Conservation (phyloP, 2,888 invertebrate species). For the Pollenia griseotomentosa region DNA sequence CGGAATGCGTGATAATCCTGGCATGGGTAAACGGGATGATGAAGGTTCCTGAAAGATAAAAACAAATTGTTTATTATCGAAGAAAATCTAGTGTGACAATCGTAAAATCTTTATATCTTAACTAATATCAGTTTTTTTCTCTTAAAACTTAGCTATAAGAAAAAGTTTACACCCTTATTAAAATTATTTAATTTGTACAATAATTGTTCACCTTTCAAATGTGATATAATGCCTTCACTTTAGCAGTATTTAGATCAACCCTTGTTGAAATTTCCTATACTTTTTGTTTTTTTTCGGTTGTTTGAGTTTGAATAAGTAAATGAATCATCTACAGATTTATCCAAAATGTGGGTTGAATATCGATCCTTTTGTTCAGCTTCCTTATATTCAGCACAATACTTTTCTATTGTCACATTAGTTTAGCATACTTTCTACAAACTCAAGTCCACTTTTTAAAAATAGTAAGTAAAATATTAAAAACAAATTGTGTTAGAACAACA, state of each 20-base stretch:
- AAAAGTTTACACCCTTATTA: too few relatives aligned
- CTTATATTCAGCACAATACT: slow-evolving; percentile 20
- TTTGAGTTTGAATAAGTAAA: background rate
- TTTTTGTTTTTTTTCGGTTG: slow-evolving; percentile 10
- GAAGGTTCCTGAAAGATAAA: slow-evolving; percentile 79
- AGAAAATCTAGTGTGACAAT: too few relatives aligned
- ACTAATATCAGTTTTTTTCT: too few relatives aligned
- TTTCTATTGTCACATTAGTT: slow-evolving; percentile 46
- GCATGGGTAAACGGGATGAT: slow-evolving; percentile 80
- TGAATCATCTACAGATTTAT: background rate
- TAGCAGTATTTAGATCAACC: background rate
- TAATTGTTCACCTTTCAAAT: background rate
- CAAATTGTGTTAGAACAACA: slow-evolving; percentile 23
- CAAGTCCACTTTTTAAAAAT: background rate
- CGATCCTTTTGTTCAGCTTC: slow-evolving; percentile 41
- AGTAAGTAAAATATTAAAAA: slow-evolving; percentile 37
- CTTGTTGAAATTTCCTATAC: slow-evolving; percentile 36
- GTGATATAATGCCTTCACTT: background rate
- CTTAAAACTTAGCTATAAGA: too few relatives aligned
- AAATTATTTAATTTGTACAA: too few relatives aligned
- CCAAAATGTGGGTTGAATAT: slow-evolving; percentile 57
- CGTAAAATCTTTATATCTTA: too few relatives aligned
- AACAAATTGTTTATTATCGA: background rate
- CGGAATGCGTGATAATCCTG: slow-evolving; percentile 81
- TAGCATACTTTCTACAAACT: slow-evolving; percentile 12